Evolutionary conservation across 2,888 invertebrate species (phyloP).

Genomic region (Sarcophaga subvicina): DNA sequence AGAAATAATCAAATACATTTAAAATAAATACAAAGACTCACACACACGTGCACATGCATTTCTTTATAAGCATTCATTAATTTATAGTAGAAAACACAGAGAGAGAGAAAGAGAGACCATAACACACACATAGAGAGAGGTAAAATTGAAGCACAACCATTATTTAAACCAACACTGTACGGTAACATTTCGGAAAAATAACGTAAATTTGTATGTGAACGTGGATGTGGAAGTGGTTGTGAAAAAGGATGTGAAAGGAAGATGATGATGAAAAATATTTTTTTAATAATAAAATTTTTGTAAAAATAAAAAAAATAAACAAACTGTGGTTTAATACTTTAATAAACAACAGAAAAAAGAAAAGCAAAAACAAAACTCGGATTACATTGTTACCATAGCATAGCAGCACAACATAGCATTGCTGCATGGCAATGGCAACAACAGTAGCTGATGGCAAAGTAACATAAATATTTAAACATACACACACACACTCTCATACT

Average conservation of each 20-base stretch:
- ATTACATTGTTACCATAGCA: background rate
- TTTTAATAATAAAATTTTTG: slow-evolving; percentile 25
- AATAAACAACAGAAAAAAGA: slow-evolving; percentile 42
- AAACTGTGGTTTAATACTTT: slow-evolving; percentile 25
- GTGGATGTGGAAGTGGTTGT: no score
- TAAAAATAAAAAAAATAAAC: background rate
- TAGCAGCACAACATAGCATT: background rate
- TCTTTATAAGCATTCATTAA: background rate
- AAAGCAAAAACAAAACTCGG: background rate
- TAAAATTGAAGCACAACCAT: background rate
- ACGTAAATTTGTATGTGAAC: no score
- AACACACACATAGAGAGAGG: background rate
- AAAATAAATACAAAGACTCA: background rate
- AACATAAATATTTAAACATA: slow-evolving; percentile 36
- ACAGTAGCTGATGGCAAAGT: background rate
- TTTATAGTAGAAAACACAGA: background rate
- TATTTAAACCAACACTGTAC: no score
- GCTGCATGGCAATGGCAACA: background rate
- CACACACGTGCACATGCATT: background rate
- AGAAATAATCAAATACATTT: slow-evolving; percentile 44
- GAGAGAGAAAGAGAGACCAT: background rate
- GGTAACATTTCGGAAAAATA: no score
- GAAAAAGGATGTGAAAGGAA: background rate
- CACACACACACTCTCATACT: slow-evolving; percentile 5
- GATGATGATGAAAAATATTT: background rate